Base-by-base conservation (phyloP, 2,113 vertebrate species). In the Irena cyanogastra region DNA sequence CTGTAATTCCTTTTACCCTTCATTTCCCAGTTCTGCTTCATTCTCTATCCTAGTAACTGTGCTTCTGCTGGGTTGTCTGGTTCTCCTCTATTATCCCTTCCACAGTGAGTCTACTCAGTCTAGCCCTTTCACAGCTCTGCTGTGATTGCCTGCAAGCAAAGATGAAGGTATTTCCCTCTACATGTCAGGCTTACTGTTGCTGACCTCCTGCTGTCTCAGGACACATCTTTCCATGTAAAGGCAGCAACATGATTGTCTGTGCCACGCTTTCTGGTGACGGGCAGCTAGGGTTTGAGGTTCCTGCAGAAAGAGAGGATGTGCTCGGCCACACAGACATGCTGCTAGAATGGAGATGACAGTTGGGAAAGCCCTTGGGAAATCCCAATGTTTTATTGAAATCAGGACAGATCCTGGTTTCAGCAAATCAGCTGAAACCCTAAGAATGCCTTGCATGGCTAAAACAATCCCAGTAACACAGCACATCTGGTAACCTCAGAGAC, bases 401-500 rank as follows among this genome's bases (percentile, higher is more conserved):
- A 92, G 76, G 76, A 71, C 47, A 71, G 87, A 95, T 59, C 63
- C 57, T 54, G 31, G 44, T 92, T 83, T 85, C 76, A 89, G 71
- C 78, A 90, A 91, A 74, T 90, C 90, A 96, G 26, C 68, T 94
- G 88, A 64, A 83, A 94, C 60, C 26, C 41, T 60, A 78, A 59
- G 79, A 93, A 94, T 81, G 88, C 44, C 21, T 75, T 66, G 56
- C 68, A 41, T 6, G 42, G 83, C 52, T 80, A 74, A 81, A 78
- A 70, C 37, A 70, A 59, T 75, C 68, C 47, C 68, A 78, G 64
- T 53, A 78, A 92, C 35, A 37, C 22, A 52, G 68, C 79, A 95
- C 94, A 93, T 94, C 92, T 97, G 94, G 90, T 90, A 81, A 88
- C 68, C 39, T 91, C 75, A 93, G 45, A 91, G 68, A 81, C 37